phyloP scores from a whole-genome alignment of 2,888 invertebrate species.

The Aspidapion aeneum region DNA sequence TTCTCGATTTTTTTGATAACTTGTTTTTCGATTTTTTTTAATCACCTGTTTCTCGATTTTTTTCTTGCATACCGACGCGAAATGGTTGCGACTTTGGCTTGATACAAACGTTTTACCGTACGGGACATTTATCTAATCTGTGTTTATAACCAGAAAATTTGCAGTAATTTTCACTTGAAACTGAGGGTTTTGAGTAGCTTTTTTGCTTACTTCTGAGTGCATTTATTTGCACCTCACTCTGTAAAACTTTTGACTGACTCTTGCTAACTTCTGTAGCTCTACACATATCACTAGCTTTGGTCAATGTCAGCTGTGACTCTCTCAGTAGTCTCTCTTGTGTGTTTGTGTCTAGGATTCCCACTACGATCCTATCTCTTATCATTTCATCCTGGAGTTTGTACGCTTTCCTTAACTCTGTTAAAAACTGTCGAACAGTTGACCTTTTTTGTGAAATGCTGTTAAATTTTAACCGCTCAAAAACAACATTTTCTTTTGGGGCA shows the following conservation, averaged over 20 bases:
- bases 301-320: too few species aligned
- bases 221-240: background rate
- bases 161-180: background rate
- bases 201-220: background rate
- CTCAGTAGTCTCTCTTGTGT: background rate
- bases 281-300: too few species aligned
- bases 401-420: background rate
- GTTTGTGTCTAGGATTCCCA: background rate
- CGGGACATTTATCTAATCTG: background rate
- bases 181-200: background rate
- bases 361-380: background rate
- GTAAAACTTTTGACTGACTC: background rate
- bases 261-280: too few species aligned
- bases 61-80: too few species aligned
- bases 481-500: too few species aligned
- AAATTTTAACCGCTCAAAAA: too few species aligned
- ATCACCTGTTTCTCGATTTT: background rate
- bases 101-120: background rate
- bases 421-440: background rate
- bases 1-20: too few species aligned
- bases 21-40: too few species aligned
- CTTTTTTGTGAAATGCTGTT: background rate
- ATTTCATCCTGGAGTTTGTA: background rate
- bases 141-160: background rate
- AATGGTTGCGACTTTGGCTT: background rate